A percentile compares a stretch with the other conserved stretches of the same genome.
Evolutionary conservation across 2,797 vertebrate genomes (phyloP).

Genomic region (Pipistrellus kuhlii): DNA sequence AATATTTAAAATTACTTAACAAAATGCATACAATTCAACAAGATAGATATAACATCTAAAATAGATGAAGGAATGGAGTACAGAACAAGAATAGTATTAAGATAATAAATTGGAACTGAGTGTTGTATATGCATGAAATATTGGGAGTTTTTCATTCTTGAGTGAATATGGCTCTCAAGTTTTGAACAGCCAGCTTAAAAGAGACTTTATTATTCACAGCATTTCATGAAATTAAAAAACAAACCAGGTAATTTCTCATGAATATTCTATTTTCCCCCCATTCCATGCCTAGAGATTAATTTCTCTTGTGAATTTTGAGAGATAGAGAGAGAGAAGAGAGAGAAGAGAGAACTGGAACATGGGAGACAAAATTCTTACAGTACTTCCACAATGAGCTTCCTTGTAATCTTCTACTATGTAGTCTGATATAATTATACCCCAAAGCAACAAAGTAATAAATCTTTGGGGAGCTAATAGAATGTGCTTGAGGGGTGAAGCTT

Average conservation of each 20-base stretch:
- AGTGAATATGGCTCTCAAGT: background rate
- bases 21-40: background rate
- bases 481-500: conserved; percentile 25
- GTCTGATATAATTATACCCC: conserved; percentile 34
- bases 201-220: conserved; percentile 6
- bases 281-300: conserved; percentile 29
- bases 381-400: conserved; percentile 42
- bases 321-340: too few species aligned
- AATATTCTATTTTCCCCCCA: conserved; percentile 23
- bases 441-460: conserved; percentile 68
- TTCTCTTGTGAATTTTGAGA: conserved; percentile 1
- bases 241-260: conserved; percentile 29
- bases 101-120: background rate
- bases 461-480: conserved; percentile 56
- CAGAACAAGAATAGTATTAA: background rate
- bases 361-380: conserved; percentile 18
- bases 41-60: background rate
- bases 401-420: conserved; percentile 17
- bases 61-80: background rate
- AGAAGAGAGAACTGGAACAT: background rate
- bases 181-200: conserved; percentile 61
- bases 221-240: conserved; percentile 30
- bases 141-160: background rate
- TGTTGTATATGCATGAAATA: background rate
- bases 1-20: background rate